Conservation (phyloP, 1,140 invertebrate genomes). For the Drosophila melanica region DNA sequence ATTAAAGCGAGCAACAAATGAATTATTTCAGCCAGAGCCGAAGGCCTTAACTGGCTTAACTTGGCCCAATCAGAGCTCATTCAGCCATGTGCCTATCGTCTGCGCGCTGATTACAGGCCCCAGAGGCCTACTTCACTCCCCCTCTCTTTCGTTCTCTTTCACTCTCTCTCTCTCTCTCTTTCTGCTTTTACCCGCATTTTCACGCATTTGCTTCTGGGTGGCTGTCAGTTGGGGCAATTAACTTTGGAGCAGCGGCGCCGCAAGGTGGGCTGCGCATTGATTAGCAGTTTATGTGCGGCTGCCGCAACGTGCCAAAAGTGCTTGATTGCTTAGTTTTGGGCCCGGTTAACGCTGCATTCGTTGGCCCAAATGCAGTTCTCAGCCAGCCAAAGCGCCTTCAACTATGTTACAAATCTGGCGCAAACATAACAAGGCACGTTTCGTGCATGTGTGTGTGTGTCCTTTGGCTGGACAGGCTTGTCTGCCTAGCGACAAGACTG, state of each 20-base stretch:
- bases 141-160: neutral
- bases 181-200: constrained; percentile 32
- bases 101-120: constrained; percentile 30
- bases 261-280: constrained; percentile 3
- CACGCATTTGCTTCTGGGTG: constrained; percentile 65
- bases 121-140: neutral
- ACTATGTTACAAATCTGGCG: constrained; percentile 15
- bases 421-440: constrained; percentile 4
- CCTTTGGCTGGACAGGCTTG: neutral
- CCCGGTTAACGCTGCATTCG: constrained; percentile 26
- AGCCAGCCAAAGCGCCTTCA: neutral
- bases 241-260: neutral
- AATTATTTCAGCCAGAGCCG: constrained; percentile 51
- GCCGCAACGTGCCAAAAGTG: constrained; percentile 1
- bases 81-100: constrained; percentile 27
- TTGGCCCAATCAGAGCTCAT: constrained; percentile 21
- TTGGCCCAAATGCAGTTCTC: constrained; percentile 9
- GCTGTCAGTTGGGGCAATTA: constrained; percentile 38
- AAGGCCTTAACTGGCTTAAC: constrained; percentile 8
- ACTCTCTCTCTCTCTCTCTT: too few relatives aligned
- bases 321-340: constrained; percentile 29
- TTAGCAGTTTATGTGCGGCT: constrained; percentile 35
- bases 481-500: neutral
- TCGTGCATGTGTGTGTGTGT: neutral
- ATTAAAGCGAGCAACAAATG: constrained; percentile 62